Conservation (phyloP, 2,113 vertebrate genomes). For the Bos indicus region DNA sequence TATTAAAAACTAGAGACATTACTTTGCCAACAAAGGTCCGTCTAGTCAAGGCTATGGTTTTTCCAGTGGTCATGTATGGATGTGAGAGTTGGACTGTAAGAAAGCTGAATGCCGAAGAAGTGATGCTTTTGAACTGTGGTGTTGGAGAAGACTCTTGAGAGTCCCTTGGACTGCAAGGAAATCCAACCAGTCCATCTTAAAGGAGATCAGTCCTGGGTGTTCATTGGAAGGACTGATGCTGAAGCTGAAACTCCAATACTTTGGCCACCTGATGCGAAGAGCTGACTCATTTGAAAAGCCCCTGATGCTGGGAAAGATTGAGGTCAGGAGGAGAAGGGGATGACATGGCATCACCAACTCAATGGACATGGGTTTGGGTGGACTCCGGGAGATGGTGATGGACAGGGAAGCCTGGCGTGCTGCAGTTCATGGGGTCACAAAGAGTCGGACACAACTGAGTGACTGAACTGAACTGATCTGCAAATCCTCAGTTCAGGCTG, state of each 20-base stretch:
- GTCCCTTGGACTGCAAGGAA: not conserved
- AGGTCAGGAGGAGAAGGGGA: not conserved
- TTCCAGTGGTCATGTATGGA: not conserved
- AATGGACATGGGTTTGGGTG: not conserved
- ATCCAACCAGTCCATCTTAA: not conserved
- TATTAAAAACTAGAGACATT: not conserved
- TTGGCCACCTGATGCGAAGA: not conserved
- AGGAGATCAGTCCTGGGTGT: not conserved
- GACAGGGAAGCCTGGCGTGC: not conserved
- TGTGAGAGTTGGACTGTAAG: not conserved
- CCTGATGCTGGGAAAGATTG: not conserved
- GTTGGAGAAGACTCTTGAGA: not conserved
- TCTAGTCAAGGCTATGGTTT: not conserved
- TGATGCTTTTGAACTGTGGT: not conserved
- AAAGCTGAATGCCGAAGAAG: rapidly evolving
- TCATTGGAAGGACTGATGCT: not conserved
- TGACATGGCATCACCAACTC: not conserved
- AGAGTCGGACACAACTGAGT: not conserved
- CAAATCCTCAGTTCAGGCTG: not conserved
- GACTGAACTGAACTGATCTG: not conserved
- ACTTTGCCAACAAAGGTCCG: rapidly evolving
- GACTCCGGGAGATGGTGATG: not conserved
- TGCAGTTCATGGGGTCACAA: not conserved
- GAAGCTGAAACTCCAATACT: not conserved
- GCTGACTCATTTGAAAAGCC: not conserved